Conservation (phyloP, 2,888 invertebrate genomes). For the Chaetoderma sp. region DNA sequence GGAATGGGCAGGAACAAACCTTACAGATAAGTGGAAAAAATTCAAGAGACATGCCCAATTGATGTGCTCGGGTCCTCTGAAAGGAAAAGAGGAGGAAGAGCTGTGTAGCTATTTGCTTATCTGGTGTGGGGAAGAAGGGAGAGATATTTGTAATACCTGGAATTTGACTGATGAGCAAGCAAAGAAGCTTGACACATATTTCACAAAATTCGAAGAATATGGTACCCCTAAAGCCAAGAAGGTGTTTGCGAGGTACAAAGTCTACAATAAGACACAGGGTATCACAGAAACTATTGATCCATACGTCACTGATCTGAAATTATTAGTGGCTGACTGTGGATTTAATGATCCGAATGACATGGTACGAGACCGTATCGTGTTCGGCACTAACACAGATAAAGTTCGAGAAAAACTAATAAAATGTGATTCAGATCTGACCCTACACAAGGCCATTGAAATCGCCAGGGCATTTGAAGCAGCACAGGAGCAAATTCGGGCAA, state of each 20-base stretch:
- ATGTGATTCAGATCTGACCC: constrained; percentile 12
- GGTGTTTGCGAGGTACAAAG: constrained; percentile 22
- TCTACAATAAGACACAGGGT: constrained; percentile 10
- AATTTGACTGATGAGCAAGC: constrained; percentile 18
- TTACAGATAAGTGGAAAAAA: too few species aligned
- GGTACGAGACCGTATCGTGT: constrained; percentile 3
- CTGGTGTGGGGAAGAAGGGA: constrained; percentile 33
- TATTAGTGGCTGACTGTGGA: constrained; percentile 19
- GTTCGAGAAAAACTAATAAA: constrained; percentile 9
- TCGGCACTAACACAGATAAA: neutral
- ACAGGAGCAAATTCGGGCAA: too few species aligned
- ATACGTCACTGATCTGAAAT: constrained; percentile 31
- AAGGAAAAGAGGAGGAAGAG: constrained; percentile 15
- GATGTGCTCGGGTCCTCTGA: too few species aligned
- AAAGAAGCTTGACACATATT: constrained; percentile 20
- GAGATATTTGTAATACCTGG: constrained; percentile 27
- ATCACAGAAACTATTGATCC: constrained; percentile 25
- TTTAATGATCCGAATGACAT: constrained; percentile 1
- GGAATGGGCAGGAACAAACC: too few species aligned
- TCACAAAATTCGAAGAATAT: constrained; percentile 19
- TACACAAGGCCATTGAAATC: constrained; percentile 6
- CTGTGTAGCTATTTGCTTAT: constrained; percentile 30
- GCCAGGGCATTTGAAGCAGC: neutral
- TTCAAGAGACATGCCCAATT: too few species aligned
- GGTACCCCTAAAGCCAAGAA: constrained; percentile 23